Evolutionary conservation across 2,113 vertebrate species (phyloP).

Genomic region (Cottus gobio): DNA sequence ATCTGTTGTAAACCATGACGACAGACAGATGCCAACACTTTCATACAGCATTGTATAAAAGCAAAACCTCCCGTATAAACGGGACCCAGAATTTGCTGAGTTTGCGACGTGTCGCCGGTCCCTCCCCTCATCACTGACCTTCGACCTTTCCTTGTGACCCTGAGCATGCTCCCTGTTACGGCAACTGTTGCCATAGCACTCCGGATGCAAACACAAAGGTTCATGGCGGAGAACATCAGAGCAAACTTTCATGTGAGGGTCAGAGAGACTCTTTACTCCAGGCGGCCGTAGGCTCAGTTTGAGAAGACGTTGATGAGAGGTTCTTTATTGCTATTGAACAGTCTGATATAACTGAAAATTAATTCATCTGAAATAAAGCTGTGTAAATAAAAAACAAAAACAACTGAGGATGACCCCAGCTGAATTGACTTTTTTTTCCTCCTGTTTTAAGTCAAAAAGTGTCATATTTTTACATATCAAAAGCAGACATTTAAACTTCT

Average conservation of each 20-base stretch:
- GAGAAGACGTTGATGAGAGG: not conserved
- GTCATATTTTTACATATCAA: not conserved
- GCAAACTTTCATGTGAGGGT: constrained; percentile 56
- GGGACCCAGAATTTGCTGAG: constrained; percentile 25
- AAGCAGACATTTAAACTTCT: not conserved
- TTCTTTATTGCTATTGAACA: constrained; percentile 75
- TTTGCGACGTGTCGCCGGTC: constrained; percentile 25
- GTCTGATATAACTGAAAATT: constrained; percentile 89
- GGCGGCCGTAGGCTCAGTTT: not conserved
- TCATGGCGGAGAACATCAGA: constrained; percentile 75
- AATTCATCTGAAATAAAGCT: constrained; percentile 93
- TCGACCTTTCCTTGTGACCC: constrained; percentile 62
- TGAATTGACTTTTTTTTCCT: constrained; percentile 14
- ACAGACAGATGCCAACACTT: constrained; percentile 17
- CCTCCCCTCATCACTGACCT: constrained; percentile 77
- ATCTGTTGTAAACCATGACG: constrained; percentile 1
- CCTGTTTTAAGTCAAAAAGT: not conserved
- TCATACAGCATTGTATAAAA: constrained; percentile 24
- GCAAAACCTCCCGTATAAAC: constrained; percentile 18
- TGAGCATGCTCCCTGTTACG: constrained; percentile 67
- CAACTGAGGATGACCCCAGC: not conserved
- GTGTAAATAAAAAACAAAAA: constrained; percentile 42
- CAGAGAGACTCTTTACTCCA: not conserved
- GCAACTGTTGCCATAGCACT: constrained; percentile 85
- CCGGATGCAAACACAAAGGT: constrained; percentile 73